Base-by-base conservation (phyloP, 2,888 invertebrate species). In the Cephus rjabovi region DNA sequence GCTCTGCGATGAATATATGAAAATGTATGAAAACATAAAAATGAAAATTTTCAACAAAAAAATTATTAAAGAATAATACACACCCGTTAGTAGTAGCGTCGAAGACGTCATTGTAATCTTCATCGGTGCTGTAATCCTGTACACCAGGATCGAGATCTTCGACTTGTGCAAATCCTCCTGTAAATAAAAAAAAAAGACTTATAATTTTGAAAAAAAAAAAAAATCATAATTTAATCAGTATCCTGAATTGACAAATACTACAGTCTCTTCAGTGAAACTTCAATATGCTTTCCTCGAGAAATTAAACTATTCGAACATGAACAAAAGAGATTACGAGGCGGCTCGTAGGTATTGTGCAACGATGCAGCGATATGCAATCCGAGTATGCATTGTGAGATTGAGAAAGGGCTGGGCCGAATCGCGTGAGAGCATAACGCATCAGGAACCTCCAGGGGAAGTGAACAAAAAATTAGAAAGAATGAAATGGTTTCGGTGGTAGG, bases 41-140 rank as follows among this genome's bases (percentile, higher is more conserved):
- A 9, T 56, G 2, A 15, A 0, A 15, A 23, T 9, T 23, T 56
- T 9, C 56, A 1, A 9, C 2, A 6, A 56, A 56, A 56, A 56
- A 23, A 56, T 56, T 23, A 56, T 23, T 23, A 69, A 35, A n/a
- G 33, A 75, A 23, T 69, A 56, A 56, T 68, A 73, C 87, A 82
- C 75, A 89, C 89, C 88, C 88, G 77, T 89, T 89, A 23, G 83
- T 83, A 1, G 88, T 85, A 11, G 85, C 79, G 37, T 89, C 87
- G 69, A 84, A 88, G 37, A 87, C 87, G 71, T 89, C 89, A 74
- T 88, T 89, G 80, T 89, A 89, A 76, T 89, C 88, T 75, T 89
- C 86, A 37, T 89, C 88, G 31, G 87, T 88, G 74, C 83, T 85
- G 75, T 89, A 89, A 79, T 89, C 89, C 75, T 89, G 88, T 23